Base-by-base conservation (phyloP, 2,888 invertebrate species). In the Nycteola revayana region DNA sequence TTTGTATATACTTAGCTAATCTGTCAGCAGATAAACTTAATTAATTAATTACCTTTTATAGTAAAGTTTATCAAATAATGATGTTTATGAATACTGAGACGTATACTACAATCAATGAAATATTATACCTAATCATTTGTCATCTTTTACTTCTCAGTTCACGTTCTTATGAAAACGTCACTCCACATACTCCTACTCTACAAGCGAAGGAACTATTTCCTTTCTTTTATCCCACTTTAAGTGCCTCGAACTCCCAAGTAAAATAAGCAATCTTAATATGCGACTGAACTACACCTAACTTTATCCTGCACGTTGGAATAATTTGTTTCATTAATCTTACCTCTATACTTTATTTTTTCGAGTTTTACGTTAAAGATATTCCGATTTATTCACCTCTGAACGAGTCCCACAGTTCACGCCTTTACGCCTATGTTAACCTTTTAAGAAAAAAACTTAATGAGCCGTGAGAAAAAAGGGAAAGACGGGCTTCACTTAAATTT, bases 371-470 rank as follows among this genome's bases (percentile, higher is more conserved):
- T 49, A 58, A 62, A 60, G 41, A 53, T 66, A 66, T 59, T 67
- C 66, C 62, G 62, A 49, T 60, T 60, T 61, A 43, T 70, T 70
- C 65, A 60, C 66, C 62, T 57, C 47, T 54, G 42, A 50, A 49
- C 57, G 37, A 40, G 49, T 46, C 56, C 14, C 42, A 51, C 58
- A 48, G 60, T 78, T 79, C 56, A 80, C 75, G 76, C 70, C 61
- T 61, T 67, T 58, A 71, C 68, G 78, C 73, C 58, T 66, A 55
- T 69, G 62, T 79, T 75, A 74, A 66, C 76, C 72, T 76, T 77
- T 75, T 74, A 75, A 79, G 77, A 77, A 78, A 81, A n/a, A 75
- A 66, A 73, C 53, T 54, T 71, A 79, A 77, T 81, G 76, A 77
- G 63, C 71, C 66, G 59, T 75, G 53, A 60, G 57, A 53, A 60